Evolutionary conservation across 2,113 vertebrate genomes (phyloP), one percentile per base, ranked within the genome.

Genomic region (Malaclemys terrapin): DNA sequence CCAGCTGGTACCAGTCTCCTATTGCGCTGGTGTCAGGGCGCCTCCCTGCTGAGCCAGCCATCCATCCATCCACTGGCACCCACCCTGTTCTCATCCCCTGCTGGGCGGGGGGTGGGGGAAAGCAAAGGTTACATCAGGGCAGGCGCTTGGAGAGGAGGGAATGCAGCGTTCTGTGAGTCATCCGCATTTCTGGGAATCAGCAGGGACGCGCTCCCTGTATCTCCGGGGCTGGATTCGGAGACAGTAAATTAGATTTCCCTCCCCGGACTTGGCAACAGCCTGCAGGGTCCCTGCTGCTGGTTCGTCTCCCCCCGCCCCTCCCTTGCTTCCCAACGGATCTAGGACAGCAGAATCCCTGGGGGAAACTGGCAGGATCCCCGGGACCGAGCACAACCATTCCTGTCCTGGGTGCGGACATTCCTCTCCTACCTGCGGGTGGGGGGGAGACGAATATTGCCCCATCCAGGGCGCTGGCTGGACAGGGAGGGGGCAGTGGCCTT

Each of bases 101-200:
- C 50, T 42, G 3, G 42, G 69, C n/a, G 17, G 87, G 29, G 94
- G 76, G 88, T 17, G 78, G 56, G 59, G 53, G 87, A 62, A 87
- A 89, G 81, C 62, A 5, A 59, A 90, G 96, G 96, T 97, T 91
- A 96, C 82, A 25, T 25, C 81, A 88, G 96, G 96, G 92, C 96
- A 75, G 87, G 95, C 82, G 69, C 69, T 62, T 57, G 91, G 90
- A 87, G 42, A n/a, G 79, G 42, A 42, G 84, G 89, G 93, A 95
- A 94, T 96, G 89, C 56, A 22, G 87, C 89, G 92, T 93, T 94
- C 93, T 85, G 92, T 97, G 96, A 97, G 49, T 97, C 94, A 97
- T 93, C 81, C 0, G 56, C 10, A 4, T 69, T 95, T 97, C 93
- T 95, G 35, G 90, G 97, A 95, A 97, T 80, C 85, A 56, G 92